These are phyloP conservation scores for Crematogaster levior DNA, from an alignment of 2,888 invertebrate species.

Conservation along the genomic window DNA sequence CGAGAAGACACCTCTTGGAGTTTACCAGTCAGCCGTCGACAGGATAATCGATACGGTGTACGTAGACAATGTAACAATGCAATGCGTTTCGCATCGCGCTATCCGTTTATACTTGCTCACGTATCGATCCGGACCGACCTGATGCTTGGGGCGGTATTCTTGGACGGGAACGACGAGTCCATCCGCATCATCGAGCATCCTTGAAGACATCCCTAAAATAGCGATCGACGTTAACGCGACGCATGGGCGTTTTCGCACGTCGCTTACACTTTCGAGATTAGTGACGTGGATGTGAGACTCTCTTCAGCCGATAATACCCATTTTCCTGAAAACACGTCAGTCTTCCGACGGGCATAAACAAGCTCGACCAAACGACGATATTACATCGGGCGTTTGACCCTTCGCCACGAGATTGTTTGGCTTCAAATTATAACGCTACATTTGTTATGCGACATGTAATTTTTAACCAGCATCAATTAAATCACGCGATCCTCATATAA, in stretches of 20 bases:
- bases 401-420: background rate
- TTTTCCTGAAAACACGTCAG: constrained; percentile 10
- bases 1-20: constrained; percentile 61
- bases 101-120: constrained; percentile 16
- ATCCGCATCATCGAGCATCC: background rate
- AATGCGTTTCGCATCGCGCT: constrained; percentile 29
- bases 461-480: background rate
- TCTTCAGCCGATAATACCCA: background rate
- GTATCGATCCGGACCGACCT: constrained; percentile 19
- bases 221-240: background rate
- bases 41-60: constrained; percentile 70
- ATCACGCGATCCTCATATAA: constrained; percentile 1
- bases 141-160: constrained; percentile 4
- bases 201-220: constrained; percentile 13
- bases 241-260: background rate
- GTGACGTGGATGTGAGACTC: background rate
- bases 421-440: background rate
- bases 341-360: constrained; percentile 6
- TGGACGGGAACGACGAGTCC: background rate
- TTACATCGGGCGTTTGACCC: background rate
- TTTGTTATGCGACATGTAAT: background rate
- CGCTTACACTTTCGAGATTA: background rate
- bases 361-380: background rate
- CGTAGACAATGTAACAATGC: constrained; percentile 53
- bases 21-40: constrained; percentile 49